These are phyloP conservation scores for Mesochorus sp. DNA, from an alignment of 2,888 invertebrate genomes.

Conservation along the genomic window DNA sequence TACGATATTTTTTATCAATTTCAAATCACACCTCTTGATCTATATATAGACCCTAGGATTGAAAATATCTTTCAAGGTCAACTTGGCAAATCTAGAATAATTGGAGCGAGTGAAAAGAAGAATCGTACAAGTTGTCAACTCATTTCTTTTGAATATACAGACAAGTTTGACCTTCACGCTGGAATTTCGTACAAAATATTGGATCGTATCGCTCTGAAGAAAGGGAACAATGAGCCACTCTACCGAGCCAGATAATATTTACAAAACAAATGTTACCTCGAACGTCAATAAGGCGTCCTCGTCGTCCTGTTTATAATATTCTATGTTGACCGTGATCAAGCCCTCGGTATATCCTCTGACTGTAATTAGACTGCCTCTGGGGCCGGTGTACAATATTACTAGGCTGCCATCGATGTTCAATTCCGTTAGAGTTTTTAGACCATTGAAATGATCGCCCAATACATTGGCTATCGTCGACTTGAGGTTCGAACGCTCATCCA, in stretches of 20 bases:
- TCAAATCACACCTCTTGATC: no score
- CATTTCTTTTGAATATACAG: no score
- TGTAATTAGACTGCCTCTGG: conserved; percentile 87
- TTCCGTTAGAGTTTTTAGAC: conserved; percentile 87
- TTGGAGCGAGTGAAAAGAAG: no score
- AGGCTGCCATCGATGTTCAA: conserved; percentile 88
- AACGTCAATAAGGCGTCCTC: conserved; percentile 89
- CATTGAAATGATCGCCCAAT: conserved; percentile 88
- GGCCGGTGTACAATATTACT: conserved; percentile 88
- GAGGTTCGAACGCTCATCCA: conserved; percentile 86
- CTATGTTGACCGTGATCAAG: conserved; percentile 91
- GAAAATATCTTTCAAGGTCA: no score
- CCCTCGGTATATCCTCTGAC: conserved; percentile 90
- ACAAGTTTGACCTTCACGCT: no score
- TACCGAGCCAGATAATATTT: no score
- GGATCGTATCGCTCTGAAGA: no score
- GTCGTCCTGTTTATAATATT: conserved; percentile 90
- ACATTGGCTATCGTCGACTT: conserved; percentile 88
- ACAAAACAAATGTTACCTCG: conserved; percentile 88
- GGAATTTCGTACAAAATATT: no score
- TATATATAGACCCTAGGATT: no score
- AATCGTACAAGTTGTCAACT: no score
- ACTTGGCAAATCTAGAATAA: no score
- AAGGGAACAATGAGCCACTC: background rate
- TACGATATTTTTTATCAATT: background rate